Evolutionary conservation across 2,797 vertebrate species (phyloP).

Genomic region (Coccyzus lansbergi): DNA sequence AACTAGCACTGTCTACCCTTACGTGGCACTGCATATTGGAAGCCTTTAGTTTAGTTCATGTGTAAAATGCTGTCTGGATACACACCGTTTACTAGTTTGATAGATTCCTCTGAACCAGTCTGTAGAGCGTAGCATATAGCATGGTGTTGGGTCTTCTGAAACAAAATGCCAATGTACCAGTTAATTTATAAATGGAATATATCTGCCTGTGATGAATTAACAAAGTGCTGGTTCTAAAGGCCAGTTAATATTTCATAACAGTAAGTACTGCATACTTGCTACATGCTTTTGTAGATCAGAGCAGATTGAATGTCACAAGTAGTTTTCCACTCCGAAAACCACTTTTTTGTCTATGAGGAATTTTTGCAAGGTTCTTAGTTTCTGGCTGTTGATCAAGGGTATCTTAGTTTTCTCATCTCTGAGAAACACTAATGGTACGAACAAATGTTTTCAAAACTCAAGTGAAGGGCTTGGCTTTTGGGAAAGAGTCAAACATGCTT

Average conservation of each 20-base stretch:
- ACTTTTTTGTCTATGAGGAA: not conserved
- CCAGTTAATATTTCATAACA: not conserved
- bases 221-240: slow-evolving; percentile 12
- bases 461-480: slow-evolving; percentile 68
- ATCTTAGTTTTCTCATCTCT: not conserved
- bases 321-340: not conserved
- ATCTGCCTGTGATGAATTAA: slow-evolving; percentile 21
- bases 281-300: not conserved
- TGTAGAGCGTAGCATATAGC: not conserved
- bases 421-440: not conserved
- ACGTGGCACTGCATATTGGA: not conserved
- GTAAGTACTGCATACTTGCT: not conserved
- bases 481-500: slow-evolving; percentile 56
- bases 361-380: slow-evolving; percentile 1
- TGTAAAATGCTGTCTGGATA: not conserved
- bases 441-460: slow-evolving; percentile 25
- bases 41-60: not conserved
- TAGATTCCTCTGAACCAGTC: not conserved
- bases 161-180: slow-evolving; percentile 15
- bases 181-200: slow-evolving; percentile 51
- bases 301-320: not conserved
- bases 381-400: slow-evolving; percentile 8
- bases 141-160: not conserved
- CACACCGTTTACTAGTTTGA: slow-evolving; percentile 3
- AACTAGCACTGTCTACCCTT: not conserved